phyloP scores from a whole-genome alignment of 2,888 invertebrate genomes.

The Drosophila demipolita region DNA sequence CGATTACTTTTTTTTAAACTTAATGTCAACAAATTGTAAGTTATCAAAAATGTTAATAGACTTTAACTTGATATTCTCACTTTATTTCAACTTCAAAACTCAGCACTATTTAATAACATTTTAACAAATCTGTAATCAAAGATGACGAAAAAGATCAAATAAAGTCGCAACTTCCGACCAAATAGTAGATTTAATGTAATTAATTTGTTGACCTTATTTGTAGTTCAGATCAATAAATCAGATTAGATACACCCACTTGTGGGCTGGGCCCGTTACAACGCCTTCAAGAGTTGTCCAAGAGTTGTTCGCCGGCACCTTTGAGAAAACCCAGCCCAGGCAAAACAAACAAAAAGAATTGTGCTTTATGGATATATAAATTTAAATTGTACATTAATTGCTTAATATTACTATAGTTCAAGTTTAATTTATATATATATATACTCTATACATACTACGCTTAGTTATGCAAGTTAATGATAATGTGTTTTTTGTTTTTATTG shows the following conservation, averaged over 20 bases:
- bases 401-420: slow-evolving; percentile 13
- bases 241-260: background rate
- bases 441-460: slow-evolving; percentile 14
- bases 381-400: slow-evolving; percentile 6
- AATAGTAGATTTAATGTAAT: background rate
- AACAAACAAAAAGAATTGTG: background rate
- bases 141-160: background rate
- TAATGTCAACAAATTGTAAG: too few relatives aligned
- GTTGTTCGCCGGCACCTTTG: background rate
- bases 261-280: background rate
- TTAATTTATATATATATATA: slow-evolving; percentile 7
- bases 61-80: background rate
- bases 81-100: background rate
- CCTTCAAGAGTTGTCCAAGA: background rate
- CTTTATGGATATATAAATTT: slow-evolving; percentile 4
- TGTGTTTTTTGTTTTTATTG: background rate
- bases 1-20: slow-evolving; percentile 4
- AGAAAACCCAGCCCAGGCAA: background rate
- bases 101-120: background rate
- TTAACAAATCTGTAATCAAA: background rate
- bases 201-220: background rate
- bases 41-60: too few relatives aligned
- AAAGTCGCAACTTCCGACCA: background rate
- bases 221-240: background rate
- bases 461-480: background rate